Conservation (phyloP, 2,888 invertebrate genomes). For the Heteromyza rotundicornis region DNA sequence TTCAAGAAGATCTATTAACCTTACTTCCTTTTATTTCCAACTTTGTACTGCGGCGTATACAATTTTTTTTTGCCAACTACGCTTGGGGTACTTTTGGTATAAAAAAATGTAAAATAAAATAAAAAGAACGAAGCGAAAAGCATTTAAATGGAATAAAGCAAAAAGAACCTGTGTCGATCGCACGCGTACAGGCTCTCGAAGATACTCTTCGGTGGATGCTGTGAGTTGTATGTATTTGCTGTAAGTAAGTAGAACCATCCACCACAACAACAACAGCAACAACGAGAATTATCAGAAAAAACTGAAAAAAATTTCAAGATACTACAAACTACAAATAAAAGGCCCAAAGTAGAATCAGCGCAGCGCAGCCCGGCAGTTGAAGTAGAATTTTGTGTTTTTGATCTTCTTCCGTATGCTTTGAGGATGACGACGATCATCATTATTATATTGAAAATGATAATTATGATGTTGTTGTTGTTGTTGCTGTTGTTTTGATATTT, state of each 20-base stretch:
- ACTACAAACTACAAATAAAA: neutral
- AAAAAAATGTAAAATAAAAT: too few relatives aligned
- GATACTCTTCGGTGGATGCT: too few relatives aligned
- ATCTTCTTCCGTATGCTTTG: neutral
- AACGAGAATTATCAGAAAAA: neutral
- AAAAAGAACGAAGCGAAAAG: too few relatives aligned
- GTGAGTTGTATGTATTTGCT: too few relatives aligned
- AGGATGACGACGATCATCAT: neutral
- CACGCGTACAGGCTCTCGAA: too few relatives aligned
- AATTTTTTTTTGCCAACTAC: neutral
- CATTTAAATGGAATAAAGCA: too few relatives aligned
- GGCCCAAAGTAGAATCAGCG: neutral
- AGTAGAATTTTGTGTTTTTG: neutral
- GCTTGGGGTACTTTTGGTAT: neutral
- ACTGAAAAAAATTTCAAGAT: too few relatives aligned
- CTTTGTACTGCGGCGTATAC: neutral
- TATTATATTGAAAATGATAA: neutral
- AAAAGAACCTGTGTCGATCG: constrained; percentile 13
- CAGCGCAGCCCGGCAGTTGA: neutral
- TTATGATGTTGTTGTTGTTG: neutral
- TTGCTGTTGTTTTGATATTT: too few relatives aligned
- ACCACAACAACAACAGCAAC: neutral
- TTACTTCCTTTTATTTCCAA: constrained; percentile 16
- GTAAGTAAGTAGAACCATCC: neutral
- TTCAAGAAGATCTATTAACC: constrained; percentile 15